A percentile compares a stretch with the other conserved stretches of the same genome.
phyloP scores from a whole-genome alignment of 2,113 vertebrate genomes.

The Halcyon senegalensis region DNA sequence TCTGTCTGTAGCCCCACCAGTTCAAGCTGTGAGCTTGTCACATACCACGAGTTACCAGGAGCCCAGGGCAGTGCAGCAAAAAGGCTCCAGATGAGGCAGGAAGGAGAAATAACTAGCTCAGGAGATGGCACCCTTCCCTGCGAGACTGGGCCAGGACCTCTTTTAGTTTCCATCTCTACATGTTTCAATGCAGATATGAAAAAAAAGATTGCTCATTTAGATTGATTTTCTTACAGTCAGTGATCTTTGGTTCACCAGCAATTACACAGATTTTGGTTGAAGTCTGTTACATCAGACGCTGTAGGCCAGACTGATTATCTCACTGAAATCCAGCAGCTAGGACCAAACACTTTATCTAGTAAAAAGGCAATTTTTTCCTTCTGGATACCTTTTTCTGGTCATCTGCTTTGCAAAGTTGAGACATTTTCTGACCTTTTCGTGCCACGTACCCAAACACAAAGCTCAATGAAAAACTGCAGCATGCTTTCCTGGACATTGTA shows the following conservation, averaged over 20 bases:
- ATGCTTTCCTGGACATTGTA: fast-evolving
- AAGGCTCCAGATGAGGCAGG: slow-evolving; percentile 3
- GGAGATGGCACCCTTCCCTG: slow-evolving; percentile 6
- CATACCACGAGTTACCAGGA: background rate
- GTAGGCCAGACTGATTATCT: background rate
- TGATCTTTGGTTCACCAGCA: background rate
- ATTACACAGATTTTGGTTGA: background rate
- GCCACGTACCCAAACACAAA: background rate
- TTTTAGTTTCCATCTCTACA: background rate
- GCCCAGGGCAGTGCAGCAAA: background rate
- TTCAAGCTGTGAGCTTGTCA: slow-evolving; percentile 9
- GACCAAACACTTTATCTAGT: background rate
- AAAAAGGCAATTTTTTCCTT: background rate
- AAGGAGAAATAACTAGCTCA: background rate
- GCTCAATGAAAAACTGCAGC: background rate
- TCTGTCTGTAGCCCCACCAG: background rate
- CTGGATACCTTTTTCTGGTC: background rate
- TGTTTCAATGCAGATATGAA: background rate
- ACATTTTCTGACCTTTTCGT: background rate
- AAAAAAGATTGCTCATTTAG: slow-evolving; percentile 21
- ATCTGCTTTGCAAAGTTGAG: background rate
- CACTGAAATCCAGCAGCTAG: background rate
- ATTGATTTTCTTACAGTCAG: background rate
- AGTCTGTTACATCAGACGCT: background rate
- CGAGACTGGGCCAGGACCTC: background rate